Conservation (phyloP, 2,113 vertebrate genomes). For the Neolamprologus modestus region DNA sequence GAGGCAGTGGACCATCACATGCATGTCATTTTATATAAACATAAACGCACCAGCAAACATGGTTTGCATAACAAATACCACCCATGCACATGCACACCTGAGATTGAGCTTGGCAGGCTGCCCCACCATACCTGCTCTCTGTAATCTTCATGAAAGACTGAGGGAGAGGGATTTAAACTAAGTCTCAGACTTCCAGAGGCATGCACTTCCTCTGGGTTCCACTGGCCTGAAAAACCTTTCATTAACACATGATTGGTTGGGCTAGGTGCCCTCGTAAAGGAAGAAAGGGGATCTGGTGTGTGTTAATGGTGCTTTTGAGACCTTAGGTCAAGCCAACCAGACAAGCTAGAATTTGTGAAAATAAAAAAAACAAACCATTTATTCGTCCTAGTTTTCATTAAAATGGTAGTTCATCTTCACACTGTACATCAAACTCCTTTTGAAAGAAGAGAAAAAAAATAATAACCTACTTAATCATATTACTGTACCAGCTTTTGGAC, state of each 20-base stretch:
- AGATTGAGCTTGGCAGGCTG: constrained; percentile 18
- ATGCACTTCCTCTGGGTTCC: constrained; percentile 11
- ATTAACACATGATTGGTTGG: constrained; percentile 10
- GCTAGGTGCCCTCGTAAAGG: constrained; percentile 29
- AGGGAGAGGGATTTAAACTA: constrained; percentile 22
- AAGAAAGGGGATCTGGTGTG: constrained; percentile 26
- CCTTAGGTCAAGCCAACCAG: not conserved
- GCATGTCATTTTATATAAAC: not conserved
- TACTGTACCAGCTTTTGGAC: not conserved
- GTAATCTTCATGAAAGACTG: not conserved
- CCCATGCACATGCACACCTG: not conserved
- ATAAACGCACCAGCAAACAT: not conserved
- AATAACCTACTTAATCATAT: not conserved
- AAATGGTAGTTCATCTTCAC: not conserved
- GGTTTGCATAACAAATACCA: not conserved
- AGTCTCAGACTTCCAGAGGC: constrained; percentile 9
- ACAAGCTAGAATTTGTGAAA: not conserved
- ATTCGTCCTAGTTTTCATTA: not conserved
- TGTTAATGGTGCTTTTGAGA: constrained; percentile 19
- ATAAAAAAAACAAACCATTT: not conserved
- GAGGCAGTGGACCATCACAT: not conserved
- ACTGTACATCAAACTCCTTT: not conserved
- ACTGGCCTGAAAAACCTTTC: constrained; percentile 13
- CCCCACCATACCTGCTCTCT: not conserved
- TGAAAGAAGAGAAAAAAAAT: not conserved